Conservation (phyloP, 1,140 invertebrate species). For the Drosophila biarmipes region DNA sequence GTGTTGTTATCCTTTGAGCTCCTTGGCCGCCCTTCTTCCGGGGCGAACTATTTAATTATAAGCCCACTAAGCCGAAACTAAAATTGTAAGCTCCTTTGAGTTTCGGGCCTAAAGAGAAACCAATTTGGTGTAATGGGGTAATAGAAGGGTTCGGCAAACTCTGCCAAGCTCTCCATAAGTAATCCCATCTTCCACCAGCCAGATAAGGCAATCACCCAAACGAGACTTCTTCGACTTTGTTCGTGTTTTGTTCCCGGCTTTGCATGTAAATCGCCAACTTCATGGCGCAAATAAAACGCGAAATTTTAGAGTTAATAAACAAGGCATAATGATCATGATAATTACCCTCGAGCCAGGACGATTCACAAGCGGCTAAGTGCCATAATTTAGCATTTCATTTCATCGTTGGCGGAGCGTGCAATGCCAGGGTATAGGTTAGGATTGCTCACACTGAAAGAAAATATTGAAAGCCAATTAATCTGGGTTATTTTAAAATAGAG, state of each 20-base stretch:
- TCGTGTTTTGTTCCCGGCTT: constrained; percentile 19
- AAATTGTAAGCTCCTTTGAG: constrained; percentile 40
- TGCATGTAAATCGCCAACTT: constrained; percentile 55
- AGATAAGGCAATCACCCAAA: constrained; percentile 42
- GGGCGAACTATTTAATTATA: constrained; percentile 68
- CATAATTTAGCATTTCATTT: constrained; percentile 78
- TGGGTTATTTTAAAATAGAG: too few species aligned
- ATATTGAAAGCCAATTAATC: too few species aligned
- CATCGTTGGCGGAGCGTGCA: constrained; percentile 19
- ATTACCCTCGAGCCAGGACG: constrained; percentile 70
- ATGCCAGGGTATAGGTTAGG: constrained; percentile 9
- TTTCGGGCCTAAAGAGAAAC: constrained; percentile 40
- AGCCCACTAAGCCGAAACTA: constrained; percentile 42
- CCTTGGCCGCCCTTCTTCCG: constrained; percentile 33
- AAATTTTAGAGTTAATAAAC: constrained; percentile 80
- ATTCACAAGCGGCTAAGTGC: constrained; percentile 69
- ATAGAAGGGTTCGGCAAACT: not conserved
- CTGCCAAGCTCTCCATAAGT: not conserved
- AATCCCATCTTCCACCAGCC: constrained; percentile 26
- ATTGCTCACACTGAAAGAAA: not conserved
- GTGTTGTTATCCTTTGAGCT: constrained; percentile 72
- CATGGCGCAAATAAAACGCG: constrained; percentile 70
- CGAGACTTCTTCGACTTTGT: constrained; percentile 31
- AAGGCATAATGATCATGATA: constrained; percentile 78
- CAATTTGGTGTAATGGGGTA: constrained; percentile 18